Evolutionary conservation across 2,113 vertebrate species (phyloP).

Genomic region (Acanthisitta chloris): DNA sequence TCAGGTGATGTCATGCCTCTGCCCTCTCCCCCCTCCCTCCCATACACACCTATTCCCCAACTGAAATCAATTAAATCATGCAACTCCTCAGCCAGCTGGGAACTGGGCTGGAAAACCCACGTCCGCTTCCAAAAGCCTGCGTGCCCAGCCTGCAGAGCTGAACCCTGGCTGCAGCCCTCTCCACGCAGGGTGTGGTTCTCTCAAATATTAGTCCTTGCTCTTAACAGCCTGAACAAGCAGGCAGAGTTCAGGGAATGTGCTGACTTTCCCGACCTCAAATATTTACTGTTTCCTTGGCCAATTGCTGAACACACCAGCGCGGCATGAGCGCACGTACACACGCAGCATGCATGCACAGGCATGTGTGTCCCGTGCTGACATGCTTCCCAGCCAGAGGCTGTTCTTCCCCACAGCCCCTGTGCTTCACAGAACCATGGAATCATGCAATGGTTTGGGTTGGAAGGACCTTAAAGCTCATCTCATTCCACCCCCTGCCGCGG

Average conservation of each 20-base stretch:
- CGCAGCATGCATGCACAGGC: background rate
- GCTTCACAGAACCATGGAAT: background rate
- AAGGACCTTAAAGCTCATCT: background rate
- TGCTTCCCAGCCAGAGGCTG: background rate
- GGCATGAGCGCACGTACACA: constrained; percentile 14
- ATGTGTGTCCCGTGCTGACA: background rate
- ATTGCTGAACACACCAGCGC: background rate
- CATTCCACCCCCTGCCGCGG: too few relatives aligned
- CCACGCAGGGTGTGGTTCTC: constrained; percentile 22
- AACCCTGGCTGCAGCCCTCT: constrained; percentile 7
- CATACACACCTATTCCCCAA: constrained; percentile 1
- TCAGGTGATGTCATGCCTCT: background rate
- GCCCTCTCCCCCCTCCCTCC: background rate
- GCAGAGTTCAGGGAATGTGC: constrained; percentile 55
- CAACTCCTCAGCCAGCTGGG: background rate
- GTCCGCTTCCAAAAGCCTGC: background rate
- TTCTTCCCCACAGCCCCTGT: background rate
- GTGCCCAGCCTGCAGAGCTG: background rate
- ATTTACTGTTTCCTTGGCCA: constrained; percentile 38
- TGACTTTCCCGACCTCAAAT: constrained; percentile 60
- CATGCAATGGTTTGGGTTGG: background rate
- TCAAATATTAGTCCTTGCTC: constrained; percentile 66
- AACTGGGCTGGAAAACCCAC: background rate
- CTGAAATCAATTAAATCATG: background rate
- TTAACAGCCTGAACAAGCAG: constrained; percentile 59